Evolutionary conservation across 2,888 invertebrate genomes (phyloP), one percentile per base, ranked within the genome.

Genomic region (Machimus atricapillus): DNA sequence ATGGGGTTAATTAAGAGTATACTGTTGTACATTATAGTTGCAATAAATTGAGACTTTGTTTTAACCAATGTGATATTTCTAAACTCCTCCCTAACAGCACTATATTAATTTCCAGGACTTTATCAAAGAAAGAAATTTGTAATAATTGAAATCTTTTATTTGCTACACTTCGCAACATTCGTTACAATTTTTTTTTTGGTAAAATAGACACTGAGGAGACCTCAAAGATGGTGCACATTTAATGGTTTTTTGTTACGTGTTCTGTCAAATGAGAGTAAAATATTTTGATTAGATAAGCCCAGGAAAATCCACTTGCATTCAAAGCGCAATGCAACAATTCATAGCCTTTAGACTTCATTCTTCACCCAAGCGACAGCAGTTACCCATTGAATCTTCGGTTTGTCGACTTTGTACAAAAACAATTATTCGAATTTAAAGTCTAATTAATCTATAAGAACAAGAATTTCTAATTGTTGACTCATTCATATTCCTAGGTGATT

Each of bases 1-100:
- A 96, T 90, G 96, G 96, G 6, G 89, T 93, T 2, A 91, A 91
- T 88, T 90, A 91, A 88, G 89, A 89, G 2, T 76, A 37, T n/a
- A 9, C n/a, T 37, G 23, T 46, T 79, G 79, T 85, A 27, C 86
- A 86, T 76, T 14, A 16, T 16, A 37, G 31, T 74, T 74, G 23
- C 74, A 74, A 27, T 34, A 43, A 43, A 79, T n/a, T 37, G 16
- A 34, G 40, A 79, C 14, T n/a, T 73, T 74, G 74, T 34, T 74
- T 74, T 74, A 31, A 14, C 74, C 16, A 74, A 74, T 46, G 16
- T 0, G 12, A 14, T 46, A 46, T 46, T 14, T 0, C 12, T 46
- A 16, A 46, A 46, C 1, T 46, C 14, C 43, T 16, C 0, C 12
- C 43, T 2, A 14, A 52, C 46, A 0, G 16, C 0, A 16, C 46